Base-by-base conservation (phyloP, 1,140 invertebrate species). In the Camponotus vicinus region DNA sequence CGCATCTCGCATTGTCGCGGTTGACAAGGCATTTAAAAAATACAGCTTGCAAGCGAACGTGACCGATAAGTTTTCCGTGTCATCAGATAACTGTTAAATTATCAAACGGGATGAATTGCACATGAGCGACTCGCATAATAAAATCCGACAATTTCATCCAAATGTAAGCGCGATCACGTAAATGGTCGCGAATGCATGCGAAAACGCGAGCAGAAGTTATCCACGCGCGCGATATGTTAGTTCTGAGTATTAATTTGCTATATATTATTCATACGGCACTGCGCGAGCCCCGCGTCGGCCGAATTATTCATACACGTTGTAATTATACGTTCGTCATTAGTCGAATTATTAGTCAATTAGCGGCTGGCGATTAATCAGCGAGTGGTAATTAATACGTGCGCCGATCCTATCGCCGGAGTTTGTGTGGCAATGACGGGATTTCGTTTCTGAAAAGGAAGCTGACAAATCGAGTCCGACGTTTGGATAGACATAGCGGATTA, bases 271-370 rank as follows among this genome's bases (percentile, higher is more conserved):
- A 90, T 90, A 88, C 18, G n/a, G 5, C 11, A 55, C n/a, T 3
- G 32, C 40, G 82, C 61, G 69, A 27, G 21, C 64, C 70, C 66
- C 83, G 70, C 61, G 49, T 61, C 66, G 71, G n/a, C 52, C 75
- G 66, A 85, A 88, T 90, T 90, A 90, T 90, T 77, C 86, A 90
- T 86, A 87, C 61, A 67, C 70, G 76, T 87, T 89, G 78, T 85
- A 86, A 80, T 89, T 78, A 76, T 79, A 57, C 88, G 86, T 82
- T 90, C 88, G 86, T 90, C 86, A 89, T 90, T 89, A 90, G 89
- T 45, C 85, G 34, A 90, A 90, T 90, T 90, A 90, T 90, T 90
- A 86, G 86, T 83, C 89, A 82, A 90, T 90, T 90, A 90, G 82
- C 86, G 67, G 45, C 27, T 59, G 7, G 21, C 89, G 79, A 90